These are phyloP conservation scores for Albula glossodonta DNA, from an alignment of 2,113 vertebrate species.

Conservation along the genomic window DNA sequence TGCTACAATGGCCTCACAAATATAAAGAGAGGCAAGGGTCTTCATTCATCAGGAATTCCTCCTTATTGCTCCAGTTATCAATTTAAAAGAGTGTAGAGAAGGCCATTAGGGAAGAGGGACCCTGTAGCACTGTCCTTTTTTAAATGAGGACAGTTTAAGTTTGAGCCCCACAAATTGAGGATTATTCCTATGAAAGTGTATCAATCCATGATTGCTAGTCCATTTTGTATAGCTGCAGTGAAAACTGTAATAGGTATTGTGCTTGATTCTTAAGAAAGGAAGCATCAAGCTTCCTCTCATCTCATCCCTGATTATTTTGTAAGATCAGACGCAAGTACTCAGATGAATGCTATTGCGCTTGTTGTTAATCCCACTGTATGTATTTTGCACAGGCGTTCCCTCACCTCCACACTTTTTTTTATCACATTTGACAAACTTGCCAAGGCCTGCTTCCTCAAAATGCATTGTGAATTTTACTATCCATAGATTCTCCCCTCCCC, in stretches of 20 bases:
- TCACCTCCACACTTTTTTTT: not conserved
- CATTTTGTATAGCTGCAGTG: not conserved
- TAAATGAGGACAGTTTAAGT: not conserved
- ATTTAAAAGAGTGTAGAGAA: not conserved
- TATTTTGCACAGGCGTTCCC: not conserved
- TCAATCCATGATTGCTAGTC: not conserved
- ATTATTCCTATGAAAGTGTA: not conserved
- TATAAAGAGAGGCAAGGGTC: not conserved
- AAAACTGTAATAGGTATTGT: not conserved
- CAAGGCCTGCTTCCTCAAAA: not conserved
- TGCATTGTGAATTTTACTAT: constrained; percentile 8
- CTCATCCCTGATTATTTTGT: not conserved
- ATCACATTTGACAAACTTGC: constrained; percentile 14
- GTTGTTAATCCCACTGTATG: not conserved
- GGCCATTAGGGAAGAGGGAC: not conserved
- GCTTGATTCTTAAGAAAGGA: not conserved
- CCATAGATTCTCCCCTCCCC: not conserved
- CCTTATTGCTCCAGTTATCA: not conserved
- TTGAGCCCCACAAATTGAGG: not conserved
- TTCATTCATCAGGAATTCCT: not conserved
- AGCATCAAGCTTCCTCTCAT: not conserved
- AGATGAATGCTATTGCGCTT: not conserved
- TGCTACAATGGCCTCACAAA: not conserved
- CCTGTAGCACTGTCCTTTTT: not conserved
- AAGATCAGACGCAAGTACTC: not conserved